Evolutionary conservation across 2,888 invertebrate genomes (phyloP), one percentile per base, ranked within the genome.

Genomic region (Agelastica alni): DNA sequence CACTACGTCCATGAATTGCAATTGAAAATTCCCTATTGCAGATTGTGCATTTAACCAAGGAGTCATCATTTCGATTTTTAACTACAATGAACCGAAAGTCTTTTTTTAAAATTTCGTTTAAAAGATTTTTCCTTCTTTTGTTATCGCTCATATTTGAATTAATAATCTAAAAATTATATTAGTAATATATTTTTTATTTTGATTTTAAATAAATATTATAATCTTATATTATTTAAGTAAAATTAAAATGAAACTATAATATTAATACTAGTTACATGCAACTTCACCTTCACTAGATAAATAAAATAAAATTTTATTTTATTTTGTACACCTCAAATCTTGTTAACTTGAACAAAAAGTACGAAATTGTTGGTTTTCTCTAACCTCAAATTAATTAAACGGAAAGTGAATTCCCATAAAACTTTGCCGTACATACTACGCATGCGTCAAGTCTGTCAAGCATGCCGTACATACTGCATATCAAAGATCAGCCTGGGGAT

Each of bases 31-130:
- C 30, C 30, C 30, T 30, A 30, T n/a, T 30, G 30, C 5, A 30
- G 30, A 30, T 30, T 30, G 7, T 30, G 30, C 30, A 30, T 30
- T 30, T 30, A 30, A 30, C 30, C 30, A 30, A 30, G 30, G 30
- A 30, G 22, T 22, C 22, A 22, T 22, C 22, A 22, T 22, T 22
- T 22, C 22, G 22, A 22, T 22, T 22, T 22, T 30, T 30, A 30
- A 30, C 30, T 30, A 30, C 30, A 30, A 30, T 30, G 30, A 30
- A 30, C n/a, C 6, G 30, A 30, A 30, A 30, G 6, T n/a, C 30
- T 30, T 30, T 30, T 30, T 30, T 30, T 30, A 30, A 22, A 22
- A 7, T 30, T n/a, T 30, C n/a, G 5, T 30, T 30, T 30, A 30
- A 30, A 30, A 4, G 30, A 30, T 30, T 30, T 30, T 22, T 22